A percentile compares a stretch with the other conserved stretches of the same genome.
These are phyloP conservation scores for Drosophila persimilis DNA, from an alignment of 1,140 invertebrate species.

Conservation along the genomic window DNA sequence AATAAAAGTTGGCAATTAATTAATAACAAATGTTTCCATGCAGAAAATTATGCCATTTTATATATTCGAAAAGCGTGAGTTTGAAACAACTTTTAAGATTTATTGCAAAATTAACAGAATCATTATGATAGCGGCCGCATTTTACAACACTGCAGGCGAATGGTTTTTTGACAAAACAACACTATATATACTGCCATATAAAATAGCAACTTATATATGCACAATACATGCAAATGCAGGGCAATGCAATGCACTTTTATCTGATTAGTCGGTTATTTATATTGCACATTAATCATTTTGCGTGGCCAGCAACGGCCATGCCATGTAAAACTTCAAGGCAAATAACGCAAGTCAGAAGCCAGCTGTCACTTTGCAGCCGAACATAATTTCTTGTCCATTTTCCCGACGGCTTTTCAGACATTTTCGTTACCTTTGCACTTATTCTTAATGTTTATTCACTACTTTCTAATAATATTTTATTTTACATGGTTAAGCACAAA, in stretches of 20 bases:
- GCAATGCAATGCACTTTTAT: constrained; percentile 38
- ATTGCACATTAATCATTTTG: constrained; percentile 16
- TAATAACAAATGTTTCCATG: too few species aligned
- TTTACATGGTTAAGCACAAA: constrained; percentile 78
- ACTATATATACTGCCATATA: constrained; percentile 67
- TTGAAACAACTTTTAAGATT: not conserved
- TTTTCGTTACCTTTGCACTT: constrained; percentile 70
- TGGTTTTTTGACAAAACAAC: constrained; percentile 33
- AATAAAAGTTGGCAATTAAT: not conserved
- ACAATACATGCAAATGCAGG: constrained; percentile 40
- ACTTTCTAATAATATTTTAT: constrained; percentile 61
- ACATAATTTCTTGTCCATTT: constrained; percentile 1
- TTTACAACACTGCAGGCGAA: constrained; percentile 45
- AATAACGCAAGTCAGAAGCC: constrained; percentile 29
- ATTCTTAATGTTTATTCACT: constrained; percentile 74
- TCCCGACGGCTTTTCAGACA: constrained; percentile 2
- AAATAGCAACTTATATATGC: constrained; percentile 41
- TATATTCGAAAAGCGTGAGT: not conserved
- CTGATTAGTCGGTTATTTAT: constrained; percentile 45
- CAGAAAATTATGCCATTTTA: too few species aligned
- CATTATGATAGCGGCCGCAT: constrained; percentile 50
- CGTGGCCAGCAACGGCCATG: not conserved
- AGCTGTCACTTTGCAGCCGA: constrained; percentile 25
- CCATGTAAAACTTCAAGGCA: not conserved
- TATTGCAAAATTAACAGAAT: constrained; percentile 39